Conservation (phyloP, 2,888 invertebrate species). For the Branchipolynoe longqiensis region DNA sequence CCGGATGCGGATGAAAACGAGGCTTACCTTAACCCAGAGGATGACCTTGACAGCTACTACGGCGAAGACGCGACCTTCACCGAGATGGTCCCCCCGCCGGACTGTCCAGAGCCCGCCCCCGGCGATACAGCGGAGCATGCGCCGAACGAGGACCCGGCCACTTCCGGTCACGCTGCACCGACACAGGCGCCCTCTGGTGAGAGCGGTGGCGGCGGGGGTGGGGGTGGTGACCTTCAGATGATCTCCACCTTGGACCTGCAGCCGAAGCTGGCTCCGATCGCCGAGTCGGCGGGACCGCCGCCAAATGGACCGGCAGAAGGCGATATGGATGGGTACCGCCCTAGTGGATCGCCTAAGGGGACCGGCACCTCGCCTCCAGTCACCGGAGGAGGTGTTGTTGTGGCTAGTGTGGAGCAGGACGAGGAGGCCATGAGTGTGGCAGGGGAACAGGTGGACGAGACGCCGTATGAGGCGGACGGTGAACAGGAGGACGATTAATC, state of each 20-base stretch:
- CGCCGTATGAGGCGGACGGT: not conserved
- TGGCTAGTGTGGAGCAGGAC: not conserved
- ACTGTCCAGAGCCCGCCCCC: not conserved
- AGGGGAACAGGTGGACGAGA: not conserved
- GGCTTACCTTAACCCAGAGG: not conserved
- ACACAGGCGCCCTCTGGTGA: no score
- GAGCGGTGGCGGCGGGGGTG: not conserved
- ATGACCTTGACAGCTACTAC: not conserved
- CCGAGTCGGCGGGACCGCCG: not conserved
- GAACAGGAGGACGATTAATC: not conserved
- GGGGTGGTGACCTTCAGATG: not conserved
- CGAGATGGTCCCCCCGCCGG: not conserved
- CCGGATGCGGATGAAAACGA: not conserved
- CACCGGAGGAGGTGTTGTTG: no score
- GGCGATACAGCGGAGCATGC: not conserved
- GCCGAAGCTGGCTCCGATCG: conserved; percentile 7
- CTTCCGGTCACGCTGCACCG: not conserved
- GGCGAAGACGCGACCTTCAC: not conserved
- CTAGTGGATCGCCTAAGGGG: not conserved
- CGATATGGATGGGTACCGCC: no score
- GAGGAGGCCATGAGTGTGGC: not conserved
- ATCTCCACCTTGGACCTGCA: not conserved
- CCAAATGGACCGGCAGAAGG: no score
- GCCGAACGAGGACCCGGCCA: not conserved
- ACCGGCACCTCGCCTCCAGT: not conserved